Percentiles rank a stretch among this genome's conserved stretches.
Evolutionary conservation across 2,888 invertebrate genomes (phyloP).

Genomic region (Augochlorella aurata): DNA sequence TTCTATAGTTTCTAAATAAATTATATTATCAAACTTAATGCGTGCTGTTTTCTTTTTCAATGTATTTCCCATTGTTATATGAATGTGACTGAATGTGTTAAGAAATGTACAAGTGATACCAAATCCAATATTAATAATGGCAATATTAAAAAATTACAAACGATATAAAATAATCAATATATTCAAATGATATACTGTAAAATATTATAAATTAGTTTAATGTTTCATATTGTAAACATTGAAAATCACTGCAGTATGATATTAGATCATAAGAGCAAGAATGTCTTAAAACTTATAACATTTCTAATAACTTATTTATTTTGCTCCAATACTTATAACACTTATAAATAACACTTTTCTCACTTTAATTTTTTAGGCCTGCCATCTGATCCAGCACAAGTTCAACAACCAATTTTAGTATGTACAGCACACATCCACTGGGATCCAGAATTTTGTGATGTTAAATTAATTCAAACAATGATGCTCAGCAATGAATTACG

Average conservation of each 20-base stretch:
- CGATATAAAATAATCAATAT: too few species aligned
- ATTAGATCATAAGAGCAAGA: not conserved
- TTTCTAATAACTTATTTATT: too few species aligned
- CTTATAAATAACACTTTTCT: not conserved
- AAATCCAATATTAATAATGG: not conserved
- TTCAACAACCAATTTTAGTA: slow-evolving; percentile 94
- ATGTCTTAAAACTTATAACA: not conserved
- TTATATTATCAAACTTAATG: slow-evolving; percentile 25
- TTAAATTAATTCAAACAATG: slow-evolving; percentile 99
- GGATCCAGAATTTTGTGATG: slow-evolving; percentile 99
- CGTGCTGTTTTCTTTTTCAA: not conserved
- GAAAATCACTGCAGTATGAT: not conserved
- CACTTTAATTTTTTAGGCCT: slow-evolving; percentile 82
- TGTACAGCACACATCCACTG: slow-evolving; percentile 99
- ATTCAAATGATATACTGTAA: too few species aligned
- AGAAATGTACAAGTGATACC: not conserved
- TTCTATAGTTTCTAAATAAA: slow-evolving; percentile 54
- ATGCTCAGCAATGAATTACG: slow-evolving; percentile 98
- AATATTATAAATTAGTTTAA: too few species aligned
- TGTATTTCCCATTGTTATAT: not conserved
- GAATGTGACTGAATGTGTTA: not conserved
- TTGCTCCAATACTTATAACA: too few species aligned
- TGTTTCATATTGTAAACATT: too few species aligned
- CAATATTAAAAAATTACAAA: not conserved
- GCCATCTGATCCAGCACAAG: slow-evolving; percentile 89